Conservation (phyloP, 1,140 invertebrate species). For the Temnothorax curvispinosus region DNA sequence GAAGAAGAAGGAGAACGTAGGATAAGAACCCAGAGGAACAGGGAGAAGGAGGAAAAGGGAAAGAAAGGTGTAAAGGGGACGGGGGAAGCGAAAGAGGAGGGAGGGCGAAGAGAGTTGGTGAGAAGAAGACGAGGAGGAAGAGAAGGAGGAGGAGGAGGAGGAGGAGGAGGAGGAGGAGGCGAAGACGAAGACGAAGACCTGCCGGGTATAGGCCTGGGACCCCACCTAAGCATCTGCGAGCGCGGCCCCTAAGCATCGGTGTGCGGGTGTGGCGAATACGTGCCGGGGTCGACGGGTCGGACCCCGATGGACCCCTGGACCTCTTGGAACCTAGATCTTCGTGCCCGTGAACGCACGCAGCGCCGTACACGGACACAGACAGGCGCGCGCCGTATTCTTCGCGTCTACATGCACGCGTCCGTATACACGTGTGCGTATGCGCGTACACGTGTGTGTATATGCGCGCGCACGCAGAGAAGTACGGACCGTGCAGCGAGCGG, state of each 20-base stretch:
- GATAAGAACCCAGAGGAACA: slow-evolving; percentile 50
- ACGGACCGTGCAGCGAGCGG: slow-evolving; percentile 35
- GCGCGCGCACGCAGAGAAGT: not conserved
- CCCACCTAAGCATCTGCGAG: slow-evolving; percentile 80
- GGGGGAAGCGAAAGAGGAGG: slow-evolving; percentile 20
- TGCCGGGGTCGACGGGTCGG: slow-evolving; percentile 84
- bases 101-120: not conserved
- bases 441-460: slow-evolving; percentile 2
- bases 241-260: slow-evolving; percentile 79
- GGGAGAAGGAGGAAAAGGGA: slow-evolving; percentile 35
- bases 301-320: slow-evolving; percentile 78
- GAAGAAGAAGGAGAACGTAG: not conserved
- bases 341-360: slow-evolving; percentile 74
- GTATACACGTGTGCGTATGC: not conserved
- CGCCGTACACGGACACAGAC: slow-evolving; percentile 46
- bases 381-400: slow-evolving; percentile 18
- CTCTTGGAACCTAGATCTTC: slow-evolving; percentile 71
- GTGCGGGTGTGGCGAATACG: slow-evolving; percentile 86
- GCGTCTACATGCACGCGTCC: not conserved
- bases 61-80: slow-evolving; percentile 1
- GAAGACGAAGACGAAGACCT: slow-evolving; percentile 50
- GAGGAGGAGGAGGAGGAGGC: not conserved
- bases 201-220: slow-evolving; percentile 69
- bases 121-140: slow-evolving; percentile 37
- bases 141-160: not conserved